Evolutionary conservation across 2,797 vertebrate genomes (phyloP), one percentile per base, ranked within the genome.

Genomic region (Gobio occitaniae): DNA sequence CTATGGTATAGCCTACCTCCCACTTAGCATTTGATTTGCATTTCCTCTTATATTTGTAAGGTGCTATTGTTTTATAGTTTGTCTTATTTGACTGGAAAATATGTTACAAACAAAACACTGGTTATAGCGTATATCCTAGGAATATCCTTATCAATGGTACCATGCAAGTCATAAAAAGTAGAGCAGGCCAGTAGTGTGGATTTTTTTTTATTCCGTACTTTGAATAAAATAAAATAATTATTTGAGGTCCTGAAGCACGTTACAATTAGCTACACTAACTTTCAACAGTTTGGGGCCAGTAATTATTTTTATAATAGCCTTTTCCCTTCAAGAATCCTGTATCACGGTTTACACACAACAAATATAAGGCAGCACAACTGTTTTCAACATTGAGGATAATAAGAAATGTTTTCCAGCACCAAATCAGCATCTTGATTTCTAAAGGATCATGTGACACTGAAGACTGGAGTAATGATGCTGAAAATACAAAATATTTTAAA

Each of bases 71-170:
- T 68, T 21, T 4, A 59, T 52, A 47, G 50, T 76, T 32, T 54
- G 15, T 1, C 59, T 82, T 80, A 95, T 95, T 95, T 96, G 94
- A 93, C 93, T 95, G 75, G 91, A 84, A 95, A 96, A 96, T 95
- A 65, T 89, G 71, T 72, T 84, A 75, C 80, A 86, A 86, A 80
- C 86, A 87, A 78, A 72, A 41, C 69, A 48, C 25, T 70, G 87
- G 70, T 85, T 87, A 72, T 16, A 48, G 10, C 82, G 17, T 25
- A 59, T 83, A 68, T 36, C 72, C 19, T 48, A 36, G n/a, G n/a
- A n/a, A n/a, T n/a, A n/a, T n/a, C n/a, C 12, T 44, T 13, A 59
- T 79, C 17, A 75, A 63, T 74, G 41, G 36, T 1, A 50, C 32
- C 72, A 56, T n/a, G 17, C 17, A 32, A 21, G 36, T 48, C 3